Evolutionary conservation across 2,797 vertebrate species (phyloP).

Genomic region (Clangula hyemalis): DNA sequence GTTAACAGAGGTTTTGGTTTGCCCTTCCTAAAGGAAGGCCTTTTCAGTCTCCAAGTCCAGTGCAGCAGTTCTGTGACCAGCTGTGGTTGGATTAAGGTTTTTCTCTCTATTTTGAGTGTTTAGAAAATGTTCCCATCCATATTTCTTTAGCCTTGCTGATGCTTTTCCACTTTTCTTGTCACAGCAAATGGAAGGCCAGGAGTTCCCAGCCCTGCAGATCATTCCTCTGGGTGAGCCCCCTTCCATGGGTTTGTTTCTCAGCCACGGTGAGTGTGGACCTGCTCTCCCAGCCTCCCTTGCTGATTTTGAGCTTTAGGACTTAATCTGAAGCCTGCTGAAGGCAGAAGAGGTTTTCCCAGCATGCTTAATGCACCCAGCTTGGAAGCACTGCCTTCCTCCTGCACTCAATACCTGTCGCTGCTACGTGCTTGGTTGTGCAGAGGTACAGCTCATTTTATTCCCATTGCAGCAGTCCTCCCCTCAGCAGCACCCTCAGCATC

Average conservation of each 20-base stretch:
- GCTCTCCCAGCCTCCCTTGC: not conserved
- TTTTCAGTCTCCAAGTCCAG: not conserved
- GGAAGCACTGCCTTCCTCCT: not conserved
- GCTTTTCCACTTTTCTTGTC: not conserved
- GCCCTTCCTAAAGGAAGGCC: not conserved
- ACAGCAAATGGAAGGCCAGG: not conserved
- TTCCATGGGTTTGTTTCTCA: not conserved
- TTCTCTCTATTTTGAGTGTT: not conserved
- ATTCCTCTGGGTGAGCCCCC: not conserved
- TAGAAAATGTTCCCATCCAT: not conserved
- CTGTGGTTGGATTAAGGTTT: not conserved
- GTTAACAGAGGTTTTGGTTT: not conserved
- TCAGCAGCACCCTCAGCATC: not conserved
- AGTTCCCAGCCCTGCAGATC: not conserved
- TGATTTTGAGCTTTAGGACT: not conserved
- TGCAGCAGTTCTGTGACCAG: not conserved
- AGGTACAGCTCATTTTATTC: too few species aligned
- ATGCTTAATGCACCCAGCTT: not conserved
- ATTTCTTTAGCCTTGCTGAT: not conserved
- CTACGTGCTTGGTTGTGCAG: not conserved
- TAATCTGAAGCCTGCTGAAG: not conserved
- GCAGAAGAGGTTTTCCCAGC: accelerated
- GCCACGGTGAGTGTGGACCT: accelerated
- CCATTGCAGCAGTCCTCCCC: not conserved
- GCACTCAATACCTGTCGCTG: not conserved